Evolutionary conservation across 2,797 vertebrate genomes (phyloP).

Genomic region (Syngnathus acus): DNA sequence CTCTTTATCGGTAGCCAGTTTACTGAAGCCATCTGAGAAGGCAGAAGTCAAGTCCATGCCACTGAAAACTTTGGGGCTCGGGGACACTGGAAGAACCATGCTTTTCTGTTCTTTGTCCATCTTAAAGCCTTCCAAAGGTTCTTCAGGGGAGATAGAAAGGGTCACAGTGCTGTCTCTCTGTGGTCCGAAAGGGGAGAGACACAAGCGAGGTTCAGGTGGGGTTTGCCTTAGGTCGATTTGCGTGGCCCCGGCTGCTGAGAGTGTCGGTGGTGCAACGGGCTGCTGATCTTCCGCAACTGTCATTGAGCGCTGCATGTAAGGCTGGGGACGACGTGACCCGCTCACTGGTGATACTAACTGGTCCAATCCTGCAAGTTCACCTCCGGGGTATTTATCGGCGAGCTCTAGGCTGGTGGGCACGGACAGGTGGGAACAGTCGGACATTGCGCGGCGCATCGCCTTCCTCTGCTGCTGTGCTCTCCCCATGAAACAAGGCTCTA

Average conservation of each 20-base stretch:
- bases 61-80: slow-evolving; percentile 41
- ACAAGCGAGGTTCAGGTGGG: slow-evolving; percentile 34
- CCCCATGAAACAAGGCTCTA: slow-evolving; percentile 64
- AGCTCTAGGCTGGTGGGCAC: slow-evolving; percentile 82
- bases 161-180: slow-evolving; percentile 28
- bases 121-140: slow-evolving; percentile 53
- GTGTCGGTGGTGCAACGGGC: slow-evolving; percentile 53
- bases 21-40: slow-evolving; percentile 1
- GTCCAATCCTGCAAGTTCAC: slow-evolving; percentile 45
- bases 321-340: slow-evolving; percentile 52
- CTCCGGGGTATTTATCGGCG: slow-evolving; percentile 83
- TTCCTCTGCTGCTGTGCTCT: slow-evolving; percentile 80
- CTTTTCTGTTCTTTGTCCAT: slow-evolving; percentile 51
- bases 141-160: slow-evolving; percentile 59
- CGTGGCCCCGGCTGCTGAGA: slow-evolving; percentile 54
- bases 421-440: slow-evolving; percentile 86
- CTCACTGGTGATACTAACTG: slow-evolving; percentile 53
- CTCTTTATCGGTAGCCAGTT: slow-evolving; percentile 8
- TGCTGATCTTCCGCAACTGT: slow-evolving; percentile 80
- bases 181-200: slow-evolving; percentile 40
- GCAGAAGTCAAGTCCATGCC: slow-evolving; percentile 8
- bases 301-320: slow-evolving; percentile 77
- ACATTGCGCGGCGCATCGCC: slow-evolving; percentile 88
- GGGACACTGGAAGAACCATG: slow-evolving; percentile 59
- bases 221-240: slow-evolving; percentile 53